Conservation (phyloP, 2,797 vertebrate species). For the Meriones psammophilus region DNA sequence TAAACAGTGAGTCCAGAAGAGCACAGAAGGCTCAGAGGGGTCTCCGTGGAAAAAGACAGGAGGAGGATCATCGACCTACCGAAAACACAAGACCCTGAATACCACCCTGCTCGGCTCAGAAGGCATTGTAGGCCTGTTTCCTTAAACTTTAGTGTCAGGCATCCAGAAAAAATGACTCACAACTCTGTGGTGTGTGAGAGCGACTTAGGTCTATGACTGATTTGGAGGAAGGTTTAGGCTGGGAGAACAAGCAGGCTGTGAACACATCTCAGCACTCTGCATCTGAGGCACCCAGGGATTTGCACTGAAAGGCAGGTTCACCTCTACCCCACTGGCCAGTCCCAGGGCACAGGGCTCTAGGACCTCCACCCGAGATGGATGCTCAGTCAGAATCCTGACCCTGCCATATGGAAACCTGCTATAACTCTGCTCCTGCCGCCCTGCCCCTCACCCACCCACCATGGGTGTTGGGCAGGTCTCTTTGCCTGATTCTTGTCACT, state of each 20-base stretch:
- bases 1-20: not conserved
- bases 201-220: not conserved
- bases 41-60: not conserved
- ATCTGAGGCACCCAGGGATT: no score
- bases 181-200: not conserved
- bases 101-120: not conserved
- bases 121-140: constrained; percentile 16
- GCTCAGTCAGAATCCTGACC: not conserved
- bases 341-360: no score
- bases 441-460: constrained; percentile 1
- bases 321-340: no score
- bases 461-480: constrained; percentile 45
- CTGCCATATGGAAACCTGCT: not conserved
- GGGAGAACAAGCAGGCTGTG: not conserved
- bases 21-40: not conserved
- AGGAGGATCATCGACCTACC: not conserved
- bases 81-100: not conserved
- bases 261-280: not conserved
- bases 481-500: not conserved
- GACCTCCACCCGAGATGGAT: not conserved
- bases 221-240: not conserved
- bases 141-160: not conserved
- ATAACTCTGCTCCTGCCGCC: not conserved
- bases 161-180: not conserved
- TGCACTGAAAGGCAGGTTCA: no score